A percentile compares a stretch with the other conserved stretches of the same genome.
phyloP scores from a whole-genome alignment of 1,140 invertebrate species.

The Ceratitis capitata region DNA sequence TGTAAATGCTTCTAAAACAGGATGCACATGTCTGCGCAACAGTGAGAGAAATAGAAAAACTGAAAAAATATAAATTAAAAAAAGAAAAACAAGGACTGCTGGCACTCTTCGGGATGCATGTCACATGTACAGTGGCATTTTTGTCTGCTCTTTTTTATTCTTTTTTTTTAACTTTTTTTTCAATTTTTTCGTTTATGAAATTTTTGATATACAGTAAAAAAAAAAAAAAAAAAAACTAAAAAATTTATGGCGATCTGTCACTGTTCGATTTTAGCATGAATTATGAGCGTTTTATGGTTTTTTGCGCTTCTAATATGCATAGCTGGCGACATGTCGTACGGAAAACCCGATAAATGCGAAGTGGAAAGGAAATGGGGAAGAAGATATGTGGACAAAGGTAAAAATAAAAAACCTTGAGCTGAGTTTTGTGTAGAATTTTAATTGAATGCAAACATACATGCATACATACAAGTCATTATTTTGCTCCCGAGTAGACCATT shows the following conservation, averaged over 20 bases:
- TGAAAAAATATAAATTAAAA: too few species aligned
- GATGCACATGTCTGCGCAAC: neutral
- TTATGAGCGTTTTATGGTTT: neutral
- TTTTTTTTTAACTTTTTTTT: too few species aligned
- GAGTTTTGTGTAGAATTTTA: slow-evolving; percentile 21
- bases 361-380: neutral
- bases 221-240: neutral
- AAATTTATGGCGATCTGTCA: slow-evolving; percentile 28
- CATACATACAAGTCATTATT: neutral
- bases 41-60: neutral
- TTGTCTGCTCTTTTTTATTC: neutral
- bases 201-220: too few species aligned
- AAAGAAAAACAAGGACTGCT: too few species aligned
- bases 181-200: too few species aligned
- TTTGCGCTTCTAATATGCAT: neutral
- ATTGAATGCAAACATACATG: neutral
- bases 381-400: neutral
- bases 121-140: neutral
- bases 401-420: neutral
- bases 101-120: neutral
- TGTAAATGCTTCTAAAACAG: neutral
- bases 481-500: neutral
- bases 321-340: neutral
- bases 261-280: slow-evolving; percentile 31
- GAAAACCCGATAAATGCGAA: neutral